A percentile compares a stretch with the other conserved stretches of the same genome.
These are phyloP conservation scores for Sipha maydis DNA, from an alignment of 2,888 invertebrate genomes.

Conservation along the genomic window DNA sequence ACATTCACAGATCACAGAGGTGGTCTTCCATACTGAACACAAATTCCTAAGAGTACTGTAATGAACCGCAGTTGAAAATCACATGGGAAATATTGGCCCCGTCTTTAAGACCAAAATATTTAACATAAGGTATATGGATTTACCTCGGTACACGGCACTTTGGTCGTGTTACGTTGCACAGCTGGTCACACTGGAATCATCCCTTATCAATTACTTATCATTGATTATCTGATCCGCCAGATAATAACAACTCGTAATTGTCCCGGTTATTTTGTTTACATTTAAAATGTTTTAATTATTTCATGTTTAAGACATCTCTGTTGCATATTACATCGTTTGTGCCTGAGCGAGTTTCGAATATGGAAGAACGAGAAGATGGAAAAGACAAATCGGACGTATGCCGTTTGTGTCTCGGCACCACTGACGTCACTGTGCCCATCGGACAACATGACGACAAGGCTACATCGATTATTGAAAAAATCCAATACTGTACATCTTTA, in stretches of 20 bases:
- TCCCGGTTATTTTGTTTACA: constrained; percentile 21
- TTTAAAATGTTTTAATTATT: constrained; percentile 5
- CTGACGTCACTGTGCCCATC: constrained; percentile 36
- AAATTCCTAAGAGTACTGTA: too few relatives aligned
- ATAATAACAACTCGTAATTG: constrained; percentile 10
- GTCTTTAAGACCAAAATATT: too few relatives aligned
- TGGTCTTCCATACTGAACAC: too few relatives aligned
- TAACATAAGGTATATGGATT: not conserved
- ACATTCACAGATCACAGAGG: too few relatives aligned
- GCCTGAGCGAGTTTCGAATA: not conserved
- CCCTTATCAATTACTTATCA: constrained; percentile 14
- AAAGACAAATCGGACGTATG: not conserved
- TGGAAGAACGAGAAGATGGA: not conserved
- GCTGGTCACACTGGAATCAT: constrained; percentile 28
- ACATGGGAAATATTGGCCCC: too few relatives aligned
- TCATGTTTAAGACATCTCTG: not conserved
- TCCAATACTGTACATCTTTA: constrained; percentile 54
- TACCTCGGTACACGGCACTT: too few relatives aligned
- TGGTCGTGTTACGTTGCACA: not conserved
- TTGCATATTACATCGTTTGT: not conserved
- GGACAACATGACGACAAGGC: not conserved
- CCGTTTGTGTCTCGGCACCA: constrained; percentile 35
- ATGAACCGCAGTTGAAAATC: too few relatives aligned
- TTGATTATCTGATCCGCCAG: not conserved
- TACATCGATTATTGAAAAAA: constrained; percentile 42